Conservation (phyloP, 2,888 invertebrate genomes). For the Drosophila picticornis region DNA sequence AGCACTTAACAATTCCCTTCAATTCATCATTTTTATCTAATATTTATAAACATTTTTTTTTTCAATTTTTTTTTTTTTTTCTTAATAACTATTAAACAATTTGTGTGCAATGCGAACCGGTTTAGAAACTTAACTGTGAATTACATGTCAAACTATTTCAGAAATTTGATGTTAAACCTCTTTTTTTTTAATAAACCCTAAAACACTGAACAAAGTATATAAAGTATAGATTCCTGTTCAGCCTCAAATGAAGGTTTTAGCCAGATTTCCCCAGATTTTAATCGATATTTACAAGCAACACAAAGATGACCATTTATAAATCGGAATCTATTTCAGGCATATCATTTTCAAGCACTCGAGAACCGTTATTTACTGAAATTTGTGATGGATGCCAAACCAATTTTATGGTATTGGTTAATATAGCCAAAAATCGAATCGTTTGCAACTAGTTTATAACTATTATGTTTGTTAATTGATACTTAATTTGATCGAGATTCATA, state of each 20-base stretch:
- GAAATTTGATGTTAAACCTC: not conserved
- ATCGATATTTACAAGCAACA: not conserved
- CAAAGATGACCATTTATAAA: not conserved
- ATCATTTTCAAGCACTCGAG: not conserved
- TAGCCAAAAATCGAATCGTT: not conserved
- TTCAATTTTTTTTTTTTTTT: not conserved
- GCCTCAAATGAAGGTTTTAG: not conserved
- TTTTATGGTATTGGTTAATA: not conserved
- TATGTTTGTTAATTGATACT: not conserved
- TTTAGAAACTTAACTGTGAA: not conserved
- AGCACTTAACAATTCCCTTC: not conserved
- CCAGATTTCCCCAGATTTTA: not conserved
- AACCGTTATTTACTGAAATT: not conserved
- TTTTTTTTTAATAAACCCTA: not conserved
- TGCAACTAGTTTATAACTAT: not conserved
- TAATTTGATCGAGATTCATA: not conserved
- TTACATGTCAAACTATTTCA: not conserved
- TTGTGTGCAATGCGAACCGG: not conserved
- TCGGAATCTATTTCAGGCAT: not conserved
- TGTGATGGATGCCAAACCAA: not conserved
- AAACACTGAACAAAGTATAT: no score
- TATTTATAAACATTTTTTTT: not conserved
- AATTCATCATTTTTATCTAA: not conserved
- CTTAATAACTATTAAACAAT: not conserved
- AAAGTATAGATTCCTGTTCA: not conserved